These are phyloP conservation scores for Dasypolia templi DNA, from an alignment of 2,888 invertebrate species.

Conservation along the genomic window DNA sequence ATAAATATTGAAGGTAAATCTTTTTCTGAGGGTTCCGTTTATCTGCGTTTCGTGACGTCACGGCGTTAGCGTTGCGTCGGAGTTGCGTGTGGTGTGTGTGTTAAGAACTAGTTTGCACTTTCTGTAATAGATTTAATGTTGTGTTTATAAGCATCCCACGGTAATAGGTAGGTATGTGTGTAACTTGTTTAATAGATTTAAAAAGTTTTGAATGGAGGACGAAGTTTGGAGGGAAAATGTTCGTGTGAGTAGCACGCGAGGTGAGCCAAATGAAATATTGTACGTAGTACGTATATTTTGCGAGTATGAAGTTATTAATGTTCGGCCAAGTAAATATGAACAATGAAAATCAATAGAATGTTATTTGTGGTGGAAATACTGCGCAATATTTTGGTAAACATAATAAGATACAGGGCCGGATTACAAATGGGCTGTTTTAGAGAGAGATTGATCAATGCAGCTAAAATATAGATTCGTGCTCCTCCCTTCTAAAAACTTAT, in stretches of 20 bases:
- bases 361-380: slow-evolving; percentile 40
- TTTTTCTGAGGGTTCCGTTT: slow-evolving; percentile 48
- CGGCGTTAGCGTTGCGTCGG: slow-evolving; percentile 51
- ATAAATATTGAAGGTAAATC: slow-evolving; percentile 61
- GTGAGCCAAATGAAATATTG: slow-evolving; percentile 49
- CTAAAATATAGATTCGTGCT: not conserved
- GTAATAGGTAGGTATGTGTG: slow-evolving; percentile 48
- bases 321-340: slow-evolving; percentile 46
- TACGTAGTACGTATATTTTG: slow-evolving; percentile 34
- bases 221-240: slow-evolving; percentile 62
- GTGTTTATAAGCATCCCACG: slow-evolving; percentile 56
- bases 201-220: slow-evolving; percentile 72
- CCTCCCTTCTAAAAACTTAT: not conserved
- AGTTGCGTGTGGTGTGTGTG: slow-evolving; percentile 65
- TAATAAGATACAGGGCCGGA: slow-evolving; percentile 4
- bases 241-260: slow-evolving; percentile 61
- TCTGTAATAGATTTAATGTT: slow-evolving; percentile 59
- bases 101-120: slow-evolving; percentile 61
- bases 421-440: slow-evolving; percentile 36
- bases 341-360: slow-evolving; percentile 40
- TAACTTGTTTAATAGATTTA: slow-evolving; percentile 74
- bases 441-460: slow-evolving; percentile 8
- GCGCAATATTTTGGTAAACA: slow-evolving; percentile 14
- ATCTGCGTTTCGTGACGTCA: slow-evolving; percentile 63
- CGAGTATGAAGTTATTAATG: slow-evolving; percentile 50